Conservation (phyloP, 2,797 vertebrate genomes). For the Myripristis jacobus region DNA sequence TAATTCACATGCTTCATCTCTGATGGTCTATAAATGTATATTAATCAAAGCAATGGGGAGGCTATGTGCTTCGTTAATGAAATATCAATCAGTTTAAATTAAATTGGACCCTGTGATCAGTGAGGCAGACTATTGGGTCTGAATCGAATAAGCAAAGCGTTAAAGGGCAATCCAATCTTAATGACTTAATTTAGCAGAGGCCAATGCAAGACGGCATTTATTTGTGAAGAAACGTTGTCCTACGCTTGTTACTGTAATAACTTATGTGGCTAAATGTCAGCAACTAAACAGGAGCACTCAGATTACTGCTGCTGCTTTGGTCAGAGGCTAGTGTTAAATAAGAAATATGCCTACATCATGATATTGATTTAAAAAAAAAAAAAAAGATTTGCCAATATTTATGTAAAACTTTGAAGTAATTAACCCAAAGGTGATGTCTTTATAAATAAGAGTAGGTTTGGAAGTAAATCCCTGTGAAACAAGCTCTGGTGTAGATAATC, state of each 20-base stretch:
- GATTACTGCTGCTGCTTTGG: too few species aligned
- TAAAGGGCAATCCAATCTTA: slow-evolving; percentile 76
- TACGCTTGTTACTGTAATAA: slow-evolving; percentile 20
- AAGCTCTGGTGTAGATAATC: too few species aligned
- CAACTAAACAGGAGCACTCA: slow-evolving; percentile 2
- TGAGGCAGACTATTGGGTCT: slow-evolving; percentile 48
- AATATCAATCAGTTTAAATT: slow-evolving; percentile 69
- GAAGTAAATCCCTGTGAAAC: too few species aligned
- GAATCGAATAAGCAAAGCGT: slow-evolving; percentile 69
- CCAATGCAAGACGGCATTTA: slow-evolving; percentile 50
- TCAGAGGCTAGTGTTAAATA: too few species aligned
- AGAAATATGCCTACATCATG: too few species aligned
- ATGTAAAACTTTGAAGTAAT: too few species aligned
- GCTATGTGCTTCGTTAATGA: slow-evolving; percentile 57
- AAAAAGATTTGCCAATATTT: too few species aligned
- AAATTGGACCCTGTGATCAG: slow-evolving; percentile 62
- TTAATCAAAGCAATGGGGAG: slow-evolving; percentile 36
- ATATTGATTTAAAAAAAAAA: too few species aligned
- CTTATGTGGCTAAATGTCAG: slow-evolving; percentile 40
- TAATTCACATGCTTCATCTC: background rate
- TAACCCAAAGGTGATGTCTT: too few species aligned
- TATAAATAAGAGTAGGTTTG: too few species aligned
- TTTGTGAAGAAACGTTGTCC: slow-evolving; percentile 23
- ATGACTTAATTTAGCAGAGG: slow-evolving; percentile 62
- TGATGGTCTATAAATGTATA: slow-evolving; percentile 21